Evolutionary conservation across 2,113 vertebrate genomes (phyloP), one percentile per base, ranked within the genome.

Genomic region (Leptobrachium ailaonicum): DNA sequence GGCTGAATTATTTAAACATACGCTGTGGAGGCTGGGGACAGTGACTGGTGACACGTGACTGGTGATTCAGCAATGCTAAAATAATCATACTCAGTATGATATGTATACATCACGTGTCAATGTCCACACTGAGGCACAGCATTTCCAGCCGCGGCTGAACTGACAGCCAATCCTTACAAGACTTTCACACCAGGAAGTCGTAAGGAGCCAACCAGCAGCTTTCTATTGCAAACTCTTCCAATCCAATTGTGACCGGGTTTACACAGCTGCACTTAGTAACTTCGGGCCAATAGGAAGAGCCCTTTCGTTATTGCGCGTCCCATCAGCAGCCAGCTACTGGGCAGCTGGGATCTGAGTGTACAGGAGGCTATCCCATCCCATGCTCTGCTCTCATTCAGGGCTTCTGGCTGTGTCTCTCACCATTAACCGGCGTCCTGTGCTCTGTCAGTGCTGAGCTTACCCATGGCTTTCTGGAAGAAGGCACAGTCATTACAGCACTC

Each of bases 401-500:
- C 32, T 70, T 14, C 9, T 50, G 1, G 47, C 47, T 54, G 7
- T 10, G 41, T 20, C 62, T 32, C 14, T 32, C 20, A 32, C 14
- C 41, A 6, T 50, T 11, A 41, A n/a, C 7, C 7, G 14, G 56
- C 63, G 1, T 12, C 6, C 4, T 42, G 32, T 4, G 10, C 20
- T 12, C 58, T 20, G 73, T 20, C 50, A n/a, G 3, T 47, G 20
- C 69, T 13, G 11, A 53, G 41, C 41, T 11, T 40, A 62, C 66
- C 71, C 75, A 93, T 93, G 92, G 90, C 92, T 20, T 91, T 89
- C 85, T 74, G 91, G 75, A 88, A 82, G 84, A 87, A 83, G 40
- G 84, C 66, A 45, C 86, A 87, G 40, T 83, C 85, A 2, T 14
- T 50, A 45, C 79, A 69, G 43, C 72, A 7, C 41, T 80, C 72